Evolutionary conservation across 2,113 vertebrate species (phyloP).

Genomic region (Verasper variegatus): DNA sequence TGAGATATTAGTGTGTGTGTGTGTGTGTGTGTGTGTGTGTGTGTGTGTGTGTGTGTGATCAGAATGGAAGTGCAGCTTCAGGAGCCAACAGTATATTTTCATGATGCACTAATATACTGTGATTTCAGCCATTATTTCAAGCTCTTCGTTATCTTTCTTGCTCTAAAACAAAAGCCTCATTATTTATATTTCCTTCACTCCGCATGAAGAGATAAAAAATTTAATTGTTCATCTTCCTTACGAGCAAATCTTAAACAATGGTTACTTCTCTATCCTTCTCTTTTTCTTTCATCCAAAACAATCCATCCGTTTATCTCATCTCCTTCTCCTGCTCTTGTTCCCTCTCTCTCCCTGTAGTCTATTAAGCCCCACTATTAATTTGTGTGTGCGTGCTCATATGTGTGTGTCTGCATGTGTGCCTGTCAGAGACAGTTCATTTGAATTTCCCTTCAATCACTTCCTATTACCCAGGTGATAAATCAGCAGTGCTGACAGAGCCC

Average conservation of each 20-base stretch:
- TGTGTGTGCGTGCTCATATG: constrained; percentile 54
- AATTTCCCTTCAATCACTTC: constrained; percentile 99
- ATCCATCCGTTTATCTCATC: constrained; percentile 62
- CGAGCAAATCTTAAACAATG: constrained; percentile 46
- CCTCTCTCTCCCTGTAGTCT: constrained; percentile 60
- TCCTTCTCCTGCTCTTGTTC: constrained; percentile 52
- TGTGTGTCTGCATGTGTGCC: constrained; percentile 81
- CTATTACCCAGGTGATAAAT: constrained; percentile 99
- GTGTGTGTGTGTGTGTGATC: not conserved
- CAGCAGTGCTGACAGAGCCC: constrained; percentile 77
- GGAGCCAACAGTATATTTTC: not conserved
- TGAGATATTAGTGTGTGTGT: not conserved
- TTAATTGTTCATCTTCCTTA: constrained; percentile 35
- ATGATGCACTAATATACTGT: not conserved
- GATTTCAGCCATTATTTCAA: constrained; percentile 43
- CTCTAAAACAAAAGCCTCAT: constrained; percentile 47
- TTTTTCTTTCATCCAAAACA: constrained; percentile 57
- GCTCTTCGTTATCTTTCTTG: constrained; percentile 42
- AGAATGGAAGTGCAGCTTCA: not conserved
- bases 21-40: not conserved
- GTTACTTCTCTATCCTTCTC: constrained; percentile 39
- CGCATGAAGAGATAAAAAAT: constrained; percentile 43
- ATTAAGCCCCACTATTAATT: constrained; percentile 86
- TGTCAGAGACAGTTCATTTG: constrained; percentile 98
- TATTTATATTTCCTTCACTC: constrained; percentile 25